A percentile compares a stretch with the other conserved stretches of the same genome.
These are phyloP conservation scores for Garrulus glandarius DNA, from an alignment of 2,797 vertebrate genomes.

Conservation along the genomic window DNA sequence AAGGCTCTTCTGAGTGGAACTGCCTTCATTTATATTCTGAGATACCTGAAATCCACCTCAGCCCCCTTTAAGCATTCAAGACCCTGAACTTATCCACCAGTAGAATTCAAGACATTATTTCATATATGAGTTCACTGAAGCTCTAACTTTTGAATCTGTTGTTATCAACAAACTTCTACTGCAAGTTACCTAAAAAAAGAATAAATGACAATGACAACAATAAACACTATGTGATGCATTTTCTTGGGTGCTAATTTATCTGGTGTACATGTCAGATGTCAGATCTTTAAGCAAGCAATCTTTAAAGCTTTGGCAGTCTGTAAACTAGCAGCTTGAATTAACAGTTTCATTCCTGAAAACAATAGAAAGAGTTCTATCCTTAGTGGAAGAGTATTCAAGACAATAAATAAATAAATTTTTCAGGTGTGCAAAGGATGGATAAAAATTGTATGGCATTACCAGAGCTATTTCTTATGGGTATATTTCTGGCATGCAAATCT, in stretches of 20 bases:
- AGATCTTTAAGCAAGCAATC: background rate
- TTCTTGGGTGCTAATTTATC: background rate
- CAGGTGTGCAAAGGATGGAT: background rate
- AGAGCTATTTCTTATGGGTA: background rate
- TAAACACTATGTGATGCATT: background rate
- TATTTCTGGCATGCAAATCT: background rate
- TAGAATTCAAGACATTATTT: background rate
- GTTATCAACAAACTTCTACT: background rate
- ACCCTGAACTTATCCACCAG: background rate
- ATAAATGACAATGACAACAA: background rate
- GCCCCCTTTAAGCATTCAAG: background rate
- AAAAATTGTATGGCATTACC: background rate
- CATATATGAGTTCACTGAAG: background rate
- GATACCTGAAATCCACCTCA: background rate
- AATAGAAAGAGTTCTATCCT: background rate
- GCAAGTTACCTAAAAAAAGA: background rate
- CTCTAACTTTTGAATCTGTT: background rate
- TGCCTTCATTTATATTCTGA: accelerated
- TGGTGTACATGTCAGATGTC: background rate
- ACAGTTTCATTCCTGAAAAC: background rate
- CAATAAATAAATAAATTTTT: background rate
- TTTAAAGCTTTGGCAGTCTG: background rate
- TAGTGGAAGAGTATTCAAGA: background rate
- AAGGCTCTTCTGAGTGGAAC: background rate
- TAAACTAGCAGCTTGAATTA: background rate